Conservation (phyloP, 2,888 invertebrate genomes). For the Macrophya alboannulata region DNA sequence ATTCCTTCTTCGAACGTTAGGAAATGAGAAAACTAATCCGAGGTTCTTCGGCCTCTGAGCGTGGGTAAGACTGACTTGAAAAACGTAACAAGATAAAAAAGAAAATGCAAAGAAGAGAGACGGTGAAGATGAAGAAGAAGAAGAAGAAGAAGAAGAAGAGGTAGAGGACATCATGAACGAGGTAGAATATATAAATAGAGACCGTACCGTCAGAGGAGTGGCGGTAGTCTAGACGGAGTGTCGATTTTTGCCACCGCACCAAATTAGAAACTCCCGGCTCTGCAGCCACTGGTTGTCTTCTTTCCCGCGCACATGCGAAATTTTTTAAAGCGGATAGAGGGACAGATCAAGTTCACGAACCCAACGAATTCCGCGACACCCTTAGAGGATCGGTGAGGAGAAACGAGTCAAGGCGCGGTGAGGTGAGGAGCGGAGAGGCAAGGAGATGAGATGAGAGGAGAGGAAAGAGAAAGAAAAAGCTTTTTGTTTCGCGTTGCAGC, state of each 20-base stretch:
- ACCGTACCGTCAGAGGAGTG: constrained; percentile 65
- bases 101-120: constrained; percentile 57
- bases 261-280: constrained; percentile 67
- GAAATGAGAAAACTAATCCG: constrained; percentile 42
- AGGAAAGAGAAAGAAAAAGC: neutral
- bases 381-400: neutral
- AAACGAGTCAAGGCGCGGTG: neutral
- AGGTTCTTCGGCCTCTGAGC: constrained; percentile 23
- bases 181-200: constrained; percentile 78
- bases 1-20: constrained; percentile 18
- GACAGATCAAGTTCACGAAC: constrained; percentile 59
- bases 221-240: constrained; percentile 74
- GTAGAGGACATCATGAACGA: constrained; percentile 66
- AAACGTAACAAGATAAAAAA: constrained; percentile 14
- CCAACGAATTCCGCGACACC: constrained; percentile 53
- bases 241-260: constrained; percentile 76
- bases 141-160: constrained; percentile 68
- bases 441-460: neutral
- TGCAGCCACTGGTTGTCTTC: constrained; percentile 59
- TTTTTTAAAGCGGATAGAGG: constrained; percentile 73
- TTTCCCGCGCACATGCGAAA: constrained; percentile 69
- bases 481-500: constrained; percentile 22
- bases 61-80: constrained; percentile 44
- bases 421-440: neutral
- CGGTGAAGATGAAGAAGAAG: constrained; percentile 36